Percentiles rank a stretch among this genome's conserved stretches.
These are phyloP conservation scores for Drosophila asahinai DNA, from an alignment of 1,140 invertebrate genomes.

Conservation along the genomic window DNA sequence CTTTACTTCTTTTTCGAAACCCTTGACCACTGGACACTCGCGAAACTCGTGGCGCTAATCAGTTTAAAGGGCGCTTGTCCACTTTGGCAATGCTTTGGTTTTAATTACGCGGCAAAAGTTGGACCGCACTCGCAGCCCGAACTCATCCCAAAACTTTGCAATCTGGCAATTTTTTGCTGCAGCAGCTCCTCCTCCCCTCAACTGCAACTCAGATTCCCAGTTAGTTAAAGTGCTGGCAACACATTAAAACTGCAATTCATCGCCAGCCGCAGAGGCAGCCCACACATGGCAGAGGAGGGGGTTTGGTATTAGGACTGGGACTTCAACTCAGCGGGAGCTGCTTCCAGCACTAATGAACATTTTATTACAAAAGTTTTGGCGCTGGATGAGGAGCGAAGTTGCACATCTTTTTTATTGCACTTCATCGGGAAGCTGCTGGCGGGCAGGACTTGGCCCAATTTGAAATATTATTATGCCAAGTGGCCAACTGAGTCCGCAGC, in stretches of 20 bases:
- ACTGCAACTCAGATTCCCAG: constrained; percentile 52
- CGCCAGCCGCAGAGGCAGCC: constrained; percentile 56
- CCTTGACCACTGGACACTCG: constrained; percentile 54
- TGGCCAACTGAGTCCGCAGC: constrained; percentile 35
- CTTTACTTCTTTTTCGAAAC: constrained; percentile 4
- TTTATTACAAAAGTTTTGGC: constrained; percentile 77
- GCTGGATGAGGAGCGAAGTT: constrained; percentile 45
- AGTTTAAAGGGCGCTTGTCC: constrained; percentile 78
- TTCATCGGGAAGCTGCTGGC: constrained; percentile 45
- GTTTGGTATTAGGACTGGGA: constrained; percentile 13
- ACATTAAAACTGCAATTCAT: constrained; percentile 82
- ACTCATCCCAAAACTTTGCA: constrained; percentile 18
- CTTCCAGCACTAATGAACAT: constrained; percentile 76
- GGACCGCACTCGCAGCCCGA: constrained; percentile 36
- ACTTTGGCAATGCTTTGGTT: constrained; percentile 81
- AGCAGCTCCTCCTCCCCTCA: not conserved
- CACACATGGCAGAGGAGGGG: constrained; percentile 47
- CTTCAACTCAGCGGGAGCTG: constrained; percentile 69
- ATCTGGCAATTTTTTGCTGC: constrained; percentile 51
- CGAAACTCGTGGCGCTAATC: constrained; percentile 70
- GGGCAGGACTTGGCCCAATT: constrained; percentile 59
- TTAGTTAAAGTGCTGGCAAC: constrained; percentile 80
- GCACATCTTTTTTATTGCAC: constrained; percentile 61
- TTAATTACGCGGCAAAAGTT: constrained; percentile 82
- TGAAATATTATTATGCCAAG: constrained; percentile 72